A percentile compares a stretch with the other conserved stretches of the same genome.
phyloP scores from a whole-genome alignment of 2,888 invertebrate species.

The Andrena dorsata region DNA sequence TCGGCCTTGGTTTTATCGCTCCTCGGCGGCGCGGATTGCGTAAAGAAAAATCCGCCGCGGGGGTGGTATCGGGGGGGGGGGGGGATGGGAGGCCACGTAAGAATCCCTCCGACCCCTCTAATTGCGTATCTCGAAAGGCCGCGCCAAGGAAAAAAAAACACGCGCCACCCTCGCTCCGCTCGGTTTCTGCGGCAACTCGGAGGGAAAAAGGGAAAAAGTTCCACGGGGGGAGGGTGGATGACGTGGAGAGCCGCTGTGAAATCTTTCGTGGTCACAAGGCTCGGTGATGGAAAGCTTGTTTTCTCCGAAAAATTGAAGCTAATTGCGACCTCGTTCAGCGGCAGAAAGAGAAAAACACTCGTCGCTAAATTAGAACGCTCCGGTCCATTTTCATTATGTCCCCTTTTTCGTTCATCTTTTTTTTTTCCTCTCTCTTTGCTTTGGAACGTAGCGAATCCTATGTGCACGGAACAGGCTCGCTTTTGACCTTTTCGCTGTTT shows the following conservation, averaged over 20 bases:
- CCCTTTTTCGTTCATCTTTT: background rate
- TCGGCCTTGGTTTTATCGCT: constrained; percentile 67
- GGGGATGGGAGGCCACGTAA: constrained; percentile 72
- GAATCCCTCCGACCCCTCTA: constrained; percentile 65
- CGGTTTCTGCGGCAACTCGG: constrained; percentile 29
- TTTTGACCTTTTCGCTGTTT: constrained; percentile 30
- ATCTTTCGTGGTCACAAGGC: constrained; percentile 76
- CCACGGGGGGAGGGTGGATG: constrained; percentile 11
- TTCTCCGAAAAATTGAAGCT: constrained; percentile 16
- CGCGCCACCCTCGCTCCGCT: constrained; percentile 34
- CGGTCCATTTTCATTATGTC: constrained; percentile 1
- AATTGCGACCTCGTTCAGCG: constrained; percentile 17
- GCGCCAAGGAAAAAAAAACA: constrained; percentile 21
- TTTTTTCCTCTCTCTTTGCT: background rate
- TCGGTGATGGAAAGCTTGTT: constrained; percentile 47
- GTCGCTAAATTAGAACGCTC: background rate
- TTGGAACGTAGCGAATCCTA: constrained; percentile 2
- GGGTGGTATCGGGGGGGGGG: constrained; percentile 57
- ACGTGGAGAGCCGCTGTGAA: constrained; percentile 73
- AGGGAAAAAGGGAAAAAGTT: constrained; percentile 28
- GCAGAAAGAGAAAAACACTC: constrained; percentile 15
- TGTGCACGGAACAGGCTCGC: background rate
- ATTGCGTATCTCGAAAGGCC: constrained; percentile 30
- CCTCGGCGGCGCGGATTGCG: constrained; percentile 25
- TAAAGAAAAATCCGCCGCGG: constrained; percentile 34